Percentiles rank a stretch among this genome's conserved stretches.
phyloP scores from a whole-genome alignment of 2,888 invertebrate species.

The Sarcophaga caerulescens region DNA sequence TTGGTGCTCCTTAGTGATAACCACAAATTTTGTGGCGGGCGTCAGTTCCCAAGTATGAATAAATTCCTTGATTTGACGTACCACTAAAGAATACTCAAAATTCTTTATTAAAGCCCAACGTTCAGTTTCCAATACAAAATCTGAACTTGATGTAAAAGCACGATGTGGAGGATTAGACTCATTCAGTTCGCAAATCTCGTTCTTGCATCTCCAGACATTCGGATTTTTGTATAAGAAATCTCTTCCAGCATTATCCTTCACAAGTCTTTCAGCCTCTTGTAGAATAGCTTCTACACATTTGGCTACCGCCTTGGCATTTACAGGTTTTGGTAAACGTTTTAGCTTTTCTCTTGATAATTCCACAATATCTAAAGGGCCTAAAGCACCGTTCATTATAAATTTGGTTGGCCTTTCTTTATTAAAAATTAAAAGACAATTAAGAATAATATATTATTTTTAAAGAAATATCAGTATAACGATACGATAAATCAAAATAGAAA shows the following conservation, averaged over 20 bases:
- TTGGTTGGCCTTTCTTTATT: neutral
- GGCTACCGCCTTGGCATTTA: slow-evolving; percentile 18
- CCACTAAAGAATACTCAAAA: slow-evolving; percentile 71
- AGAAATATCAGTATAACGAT: too few relatives aligned
- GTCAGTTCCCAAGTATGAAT: slow-evolving; percentile 75
- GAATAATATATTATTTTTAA: neutral
- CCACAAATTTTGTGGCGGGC: slow-evolving; percentile 75
- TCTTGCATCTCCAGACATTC: neutral
- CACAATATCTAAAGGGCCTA: slow-evolving; percentile 58
- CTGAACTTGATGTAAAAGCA: too few relatives aligned
- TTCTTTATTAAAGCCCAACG: slow-evolving; percentile 70
- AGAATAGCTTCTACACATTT: slow-evolving; percentile 62
- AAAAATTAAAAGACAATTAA: neutral
- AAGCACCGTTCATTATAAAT: slow-evolving; percentile 34
- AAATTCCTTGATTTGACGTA: slow-evolving; percentile 73
- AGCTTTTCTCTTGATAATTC: neutral
- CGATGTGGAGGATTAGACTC: too few relatives aligned
- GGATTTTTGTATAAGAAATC: slow-evolving; percentile 74
- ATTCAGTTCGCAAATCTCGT: neutral
- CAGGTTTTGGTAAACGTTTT: neutral
- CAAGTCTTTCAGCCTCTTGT: slow-evolving; percentile 71
- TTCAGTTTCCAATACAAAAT: neutral
- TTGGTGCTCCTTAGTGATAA: slow-evolving; percentile 68
- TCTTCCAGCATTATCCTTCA: slow-evolving; percentile 71
- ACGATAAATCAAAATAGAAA: too few relatives aligned